Base-by-base conservation (phyloP, 2,888 invertebrate species). In the Drosophila diplacantha region DNA sequence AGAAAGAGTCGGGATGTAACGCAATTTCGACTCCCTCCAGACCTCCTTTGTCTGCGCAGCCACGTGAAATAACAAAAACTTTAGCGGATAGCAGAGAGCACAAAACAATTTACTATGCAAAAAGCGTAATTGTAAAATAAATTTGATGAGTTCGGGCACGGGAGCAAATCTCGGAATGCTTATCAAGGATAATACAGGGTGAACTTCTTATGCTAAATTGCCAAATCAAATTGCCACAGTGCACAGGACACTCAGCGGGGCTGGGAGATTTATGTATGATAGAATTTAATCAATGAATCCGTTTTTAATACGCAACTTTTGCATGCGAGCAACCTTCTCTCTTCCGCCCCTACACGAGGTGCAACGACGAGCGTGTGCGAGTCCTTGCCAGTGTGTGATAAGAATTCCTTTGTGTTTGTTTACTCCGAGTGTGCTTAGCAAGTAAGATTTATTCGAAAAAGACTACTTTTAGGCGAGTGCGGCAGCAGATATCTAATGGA, bases 181-280 rank as follows among this genome's bases (percentile, higher is more conserved):
- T 64, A 50, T 50, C 61, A 63, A 70, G 84, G 84, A 74, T 76
- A 69, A 74, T 80, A 78, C 78, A 78, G 78, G 78, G 78, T 78
- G 78, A 67, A 68, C 61, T 43, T 50, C 55, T 66, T 50, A 71
- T 66, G 58, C 56, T 49, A 61, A 73, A 67, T 65, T 66, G 79
- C 70, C 80, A 83, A 65, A 59, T 56, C 12, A 50, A 50, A 52
- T 56, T 46, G 63, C 74, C 68, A 80, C 62, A 58, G 32, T 39
- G 41, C 52, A 61, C 43, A 46, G 39, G 31, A 38, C 35, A n/a
- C 22, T 24, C 52, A 24, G 22, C 31, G 37, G 55, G 20, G 20
- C 20, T 5, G 14, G 16, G 18, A 34, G 60, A 35, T 16, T 41
- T 31, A 18, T 14, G 55, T 55, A 54, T 7, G 34, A 26, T 20